phyloP scores from a whole-genome alignment of 2,888 invertebrate genomes.

The Cremastinae sp. region DNA sequence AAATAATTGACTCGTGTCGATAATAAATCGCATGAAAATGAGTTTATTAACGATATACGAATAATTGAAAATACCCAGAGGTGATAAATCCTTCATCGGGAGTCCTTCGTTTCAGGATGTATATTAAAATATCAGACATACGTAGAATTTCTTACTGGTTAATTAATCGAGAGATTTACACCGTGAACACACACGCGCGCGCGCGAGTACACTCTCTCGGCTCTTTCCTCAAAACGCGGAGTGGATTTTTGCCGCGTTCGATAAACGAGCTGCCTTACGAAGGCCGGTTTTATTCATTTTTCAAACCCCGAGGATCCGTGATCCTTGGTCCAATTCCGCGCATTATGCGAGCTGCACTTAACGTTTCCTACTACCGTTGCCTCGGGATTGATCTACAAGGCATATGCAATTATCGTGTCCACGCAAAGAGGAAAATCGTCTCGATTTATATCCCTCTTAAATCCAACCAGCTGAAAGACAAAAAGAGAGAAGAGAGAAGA shows the following conservation, averaged over 20 bases:
- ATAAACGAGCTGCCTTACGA: slow-evolving; percentile 33
- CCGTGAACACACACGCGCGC: no score
- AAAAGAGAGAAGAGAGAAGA: slow-evolving; percentile 13
- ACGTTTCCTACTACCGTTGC: slow-evolving; percentile 24
- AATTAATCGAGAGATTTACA: no score
- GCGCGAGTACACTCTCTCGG: slow-evolving; percentile 2
- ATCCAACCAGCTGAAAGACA: slow-evolving; percentile 38
- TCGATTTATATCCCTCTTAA: slow-evolving; percentile 62
- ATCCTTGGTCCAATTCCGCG: slow-evolving; percentile 63
- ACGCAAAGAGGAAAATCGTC: slow-evolving; percentile 51
- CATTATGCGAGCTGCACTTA: slow-evolving; percentile 37
- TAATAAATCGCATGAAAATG: no score
- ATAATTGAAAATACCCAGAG: no score
- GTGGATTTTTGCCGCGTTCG: background rate
- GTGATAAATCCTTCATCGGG: no score
- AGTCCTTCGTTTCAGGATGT: no score
- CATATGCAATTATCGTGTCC: slow-evolving; percentile 51
- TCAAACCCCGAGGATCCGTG: slow-evolving; percentile 63
- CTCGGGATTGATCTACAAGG: slow-evolving; percentile 39
- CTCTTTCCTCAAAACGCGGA: slow-evolving; percentile 9
- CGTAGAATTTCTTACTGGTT: no score
- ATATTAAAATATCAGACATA: no score
- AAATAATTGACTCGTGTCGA: no score
- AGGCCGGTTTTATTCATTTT: slow-evolving; percentile 64
- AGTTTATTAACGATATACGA: no score